These are phyloP conservation scores for Zaprionus davidi DNA, from an alignment of 1,140 invertebrate genomes.

Conservation along the genomic window DNA sequence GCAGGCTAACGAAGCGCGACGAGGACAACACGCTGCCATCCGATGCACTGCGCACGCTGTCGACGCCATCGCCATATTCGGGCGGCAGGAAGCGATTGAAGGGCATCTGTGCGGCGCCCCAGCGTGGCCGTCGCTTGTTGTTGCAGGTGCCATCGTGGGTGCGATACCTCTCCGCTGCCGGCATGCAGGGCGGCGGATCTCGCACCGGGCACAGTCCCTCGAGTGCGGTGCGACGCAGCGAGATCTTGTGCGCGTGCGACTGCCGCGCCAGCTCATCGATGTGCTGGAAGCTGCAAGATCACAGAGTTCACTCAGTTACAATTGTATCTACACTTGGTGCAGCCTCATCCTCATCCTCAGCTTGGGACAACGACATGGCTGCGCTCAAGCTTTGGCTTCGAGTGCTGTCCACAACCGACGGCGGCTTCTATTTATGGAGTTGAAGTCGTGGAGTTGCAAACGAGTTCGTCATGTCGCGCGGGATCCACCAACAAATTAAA, in stretches of 20 bases:
- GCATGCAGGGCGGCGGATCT: constrained; percentile 78
- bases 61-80: constrained; percentile 92
- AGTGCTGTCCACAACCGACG: constrained; percentile 50
- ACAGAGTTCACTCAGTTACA: constrained; percentile 5
- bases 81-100: constrained; percentile 93
- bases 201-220: constrained; percentile 79
- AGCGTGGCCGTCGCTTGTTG: constrained; percentile 89
- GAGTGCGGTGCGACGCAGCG: constrained; percentile 74
- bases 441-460: constrained; percentile 33
- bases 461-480: constrained; percentile 63
- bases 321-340: background rate
- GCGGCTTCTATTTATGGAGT: constrained; percentile 66
- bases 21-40: constrained; percentile 88
- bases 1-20: constrained; percentile 86
- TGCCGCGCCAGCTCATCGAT: constrained; percentile 79
- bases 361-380: constrained; percentile 51
- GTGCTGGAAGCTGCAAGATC: constrained; percentile 68
- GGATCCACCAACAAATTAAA: constrained; percentile 61
- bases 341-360: constrained; percentile 30
- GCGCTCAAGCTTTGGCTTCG: constrained; percentile 61
- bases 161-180: constrained; percentile 87
- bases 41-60: constrained; percentile 86
- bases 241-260: constrained; percentile 75
- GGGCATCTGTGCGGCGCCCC: constrained; percentile 93
- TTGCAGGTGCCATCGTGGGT: constrained; percentile 95